phyloP scores from a whole-genome alignment of 1,140 invertebrate genomes.

The Drosophila sp. region DNA sequence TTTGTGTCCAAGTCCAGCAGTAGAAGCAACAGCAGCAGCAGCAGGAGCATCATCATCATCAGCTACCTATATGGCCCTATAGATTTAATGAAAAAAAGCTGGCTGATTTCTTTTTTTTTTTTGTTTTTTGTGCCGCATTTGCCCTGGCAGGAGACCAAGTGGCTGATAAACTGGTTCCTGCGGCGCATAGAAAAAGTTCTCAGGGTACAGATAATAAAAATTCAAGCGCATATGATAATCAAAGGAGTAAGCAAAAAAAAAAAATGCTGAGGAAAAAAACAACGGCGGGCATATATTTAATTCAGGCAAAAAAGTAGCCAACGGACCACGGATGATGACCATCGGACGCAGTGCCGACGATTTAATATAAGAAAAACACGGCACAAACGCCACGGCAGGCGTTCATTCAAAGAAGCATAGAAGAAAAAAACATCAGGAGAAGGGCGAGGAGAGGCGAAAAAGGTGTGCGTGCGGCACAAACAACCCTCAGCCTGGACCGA shows the following conservation, averaged over 20 bases:
- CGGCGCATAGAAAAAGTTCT: constrained; percentile 80
- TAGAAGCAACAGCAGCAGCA: neutral
- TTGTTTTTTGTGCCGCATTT: constrained; percentile 15
- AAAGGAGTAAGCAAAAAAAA: constrained; percentile 52
- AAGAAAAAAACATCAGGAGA: constrained; percentile 20
- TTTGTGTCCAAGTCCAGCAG: constrained; percentile 62
- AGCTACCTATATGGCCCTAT: constrained; percentile 59
- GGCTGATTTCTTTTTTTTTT: constrained; percentile 46
- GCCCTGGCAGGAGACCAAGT: constrained; percentile 79
- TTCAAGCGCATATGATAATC: constrained; percentile 82
- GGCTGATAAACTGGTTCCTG: constrained; percentile 81
- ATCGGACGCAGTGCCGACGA: constrained; percentile 63
- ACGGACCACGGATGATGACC: constrained; percentile 54
- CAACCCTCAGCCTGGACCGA: constrained; percentile 64
- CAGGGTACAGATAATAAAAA: constrained; percentile 83
- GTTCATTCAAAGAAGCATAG: constrained; percentile 32
- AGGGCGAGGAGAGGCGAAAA: constrained; percentile 45
- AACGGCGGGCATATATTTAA: constrained; percentile 68
- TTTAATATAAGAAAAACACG: constrained; percentile 81
- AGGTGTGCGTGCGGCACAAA: constrained; percentile 61
- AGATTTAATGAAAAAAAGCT: constrained; percentile 66
- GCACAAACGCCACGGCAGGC: constrained; percentile 49
- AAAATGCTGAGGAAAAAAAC: constrained; percentile 57
- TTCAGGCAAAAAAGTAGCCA: constrained; percentile 73
- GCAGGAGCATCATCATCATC: neutral